Evolutionary conservation across 1,140 invertebrate species (phyloP).

Genomic region (Drosophila bifasciata): DNA sequence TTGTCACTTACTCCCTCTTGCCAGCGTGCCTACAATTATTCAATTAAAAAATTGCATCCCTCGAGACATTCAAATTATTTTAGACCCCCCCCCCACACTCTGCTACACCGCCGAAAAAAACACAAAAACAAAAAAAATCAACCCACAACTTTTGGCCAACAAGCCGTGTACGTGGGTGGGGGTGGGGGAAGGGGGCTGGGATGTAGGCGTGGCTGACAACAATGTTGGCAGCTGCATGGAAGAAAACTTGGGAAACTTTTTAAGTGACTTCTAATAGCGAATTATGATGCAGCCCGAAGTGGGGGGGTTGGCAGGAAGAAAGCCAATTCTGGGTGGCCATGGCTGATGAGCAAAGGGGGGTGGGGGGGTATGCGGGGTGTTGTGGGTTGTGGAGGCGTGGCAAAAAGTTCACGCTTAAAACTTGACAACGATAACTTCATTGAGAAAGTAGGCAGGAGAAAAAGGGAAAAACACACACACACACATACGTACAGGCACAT

Average conservation of each 20-base stretch:
- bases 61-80: constrained; percentile 66
- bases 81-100: background rate
- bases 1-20: no score
- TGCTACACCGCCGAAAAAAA: background rate
- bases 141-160: constrained; percentile 29
- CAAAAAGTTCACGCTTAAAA: constrained; percentile 79
- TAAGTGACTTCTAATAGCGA: constrained; percentile 81
- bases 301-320: background rate
- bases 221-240: constrained; percentile 76
- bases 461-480: constrained; percentile 23
- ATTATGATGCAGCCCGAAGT: constrained; percentile 64
- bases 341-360: background rate
- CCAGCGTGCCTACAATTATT: no score
- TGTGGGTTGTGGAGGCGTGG: constrained; percentile 26
- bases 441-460: constrained; percentile 30
- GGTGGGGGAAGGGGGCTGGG: constrained; percentile 1
- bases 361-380: no score
- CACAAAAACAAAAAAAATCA: background rate
- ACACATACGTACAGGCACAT: background rate
- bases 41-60: constrained; percentile 42
- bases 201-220: constrained; percentile 63
- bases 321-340: no score
- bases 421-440: constrained; percentile 78
- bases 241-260: constrained; percentile 75
- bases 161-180: constrained; percentile 10